Base-by-base conservation (phyloP, 2,797 vertebrate genomes). In the Megaceryle alcyon region DNA sequence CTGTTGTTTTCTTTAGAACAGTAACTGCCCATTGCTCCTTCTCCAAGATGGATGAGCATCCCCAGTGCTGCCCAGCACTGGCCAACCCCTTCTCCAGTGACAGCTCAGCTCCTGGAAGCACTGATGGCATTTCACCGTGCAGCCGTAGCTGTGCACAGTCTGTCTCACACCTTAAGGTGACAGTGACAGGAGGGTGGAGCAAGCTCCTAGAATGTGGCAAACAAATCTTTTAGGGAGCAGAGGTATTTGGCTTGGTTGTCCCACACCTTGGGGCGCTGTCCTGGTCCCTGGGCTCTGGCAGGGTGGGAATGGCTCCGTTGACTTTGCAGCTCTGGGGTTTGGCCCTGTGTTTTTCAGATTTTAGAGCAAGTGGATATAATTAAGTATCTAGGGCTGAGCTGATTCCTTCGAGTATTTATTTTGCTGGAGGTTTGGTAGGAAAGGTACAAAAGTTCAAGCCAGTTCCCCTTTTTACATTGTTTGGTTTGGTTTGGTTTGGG, bases 101-200 rank as follows among this genome's bases (percentile, higher is more conserved):
- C 41, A 71, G 35, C n/a, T 53, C 82, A 28, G 26, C 69, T 48
- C 51, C 31, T 35, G 49, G 5, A 12, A 51, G 35, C 28, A 9
- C 39, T 19, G 65, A 11, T 20, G 29, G 28, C 20, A 4, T 19
- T 31, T 23, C 65, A 14, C 22, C 3, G 0, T 9, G 14, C 18
- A 11, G 14, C 20, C 8, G 0, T 33, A 17, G 53, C 59, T 21
- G 26, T 8, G 1, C 7, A 4, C 14, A 15, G 31, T 4, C 65
- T 3, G 12, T 16, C n/a, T 23, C 37, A 51, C 49, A 51, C 29
- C 19, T 44, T 44, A 11, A 29, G 59, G 39, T 28, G 54, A 20
- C 15, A 26, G 6, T 15, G 54, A 19, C 28, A 33, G 33, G 29
- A 53, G 43, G 20, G 14, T 4, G 25, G 63, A 54, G 19, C 17